Base-by-base conservation (phyloP, 2,888 invertebrate species). In the Brachypalpus laphriformis region DNA sequence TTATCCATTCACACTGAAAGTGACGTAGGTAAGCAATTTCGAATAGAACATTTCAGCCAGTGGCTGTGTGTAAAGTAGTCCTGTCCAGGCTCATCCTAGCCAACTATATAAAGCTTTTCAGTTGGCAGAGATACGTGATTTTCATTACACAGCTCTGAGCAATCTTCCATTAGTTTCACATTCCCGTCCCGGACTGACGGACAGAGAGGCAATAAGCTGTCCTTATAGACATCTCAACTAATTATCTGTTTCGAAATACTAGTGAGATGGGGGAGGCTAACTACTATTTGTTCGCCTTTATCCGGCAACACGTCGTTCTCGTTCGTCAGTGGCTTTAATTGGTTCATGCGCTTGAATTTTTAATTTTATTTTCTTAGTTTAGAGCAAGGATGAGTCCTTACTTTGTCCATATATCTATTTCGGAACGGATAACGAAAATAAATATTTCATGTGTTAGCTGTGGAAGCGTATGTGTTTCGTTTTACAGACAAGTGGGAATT, bases 301-400 rank as follows among this genome's bases (percentile, higher is more conserved):
- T 22, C 18, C 25, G 25, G 76, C 34, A 74, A 63, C 72, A 83
- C 74, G 68, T 74, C 65, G 57, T 42, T 51, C 68, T 74, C 59
- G 57, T 51, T 66, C 68, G 72, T 78, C 68, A 66, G 71, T 34
- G 68, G 74, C 63, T 83, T 80, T 83, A 83, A 83, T 83, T 83
- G 83, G 74, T 83, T 74, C 83, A 51, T 83, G 83, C 75, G 74
- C 80, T 80, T 83, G 83, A 78, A 83, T 80, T 83, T 83, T 83
- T 80, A 83, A 83, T 83, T 83, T 57, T 70, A 80, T 83, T 83
- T 83, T 75, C 80, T 70, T 25, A 83, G 82, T 34, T 47, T 34
- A 9, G 45, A 8, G 2, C 40, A 14, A 14, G 28, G 18, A 31
- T 16, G 31, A 40, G 42, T 40, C 56, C 42, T 71, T 57, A 34